Base-by-base conservation (phyloP, 2,888 invertebrate genomes). In the Saturnia pavonia region DNA sequence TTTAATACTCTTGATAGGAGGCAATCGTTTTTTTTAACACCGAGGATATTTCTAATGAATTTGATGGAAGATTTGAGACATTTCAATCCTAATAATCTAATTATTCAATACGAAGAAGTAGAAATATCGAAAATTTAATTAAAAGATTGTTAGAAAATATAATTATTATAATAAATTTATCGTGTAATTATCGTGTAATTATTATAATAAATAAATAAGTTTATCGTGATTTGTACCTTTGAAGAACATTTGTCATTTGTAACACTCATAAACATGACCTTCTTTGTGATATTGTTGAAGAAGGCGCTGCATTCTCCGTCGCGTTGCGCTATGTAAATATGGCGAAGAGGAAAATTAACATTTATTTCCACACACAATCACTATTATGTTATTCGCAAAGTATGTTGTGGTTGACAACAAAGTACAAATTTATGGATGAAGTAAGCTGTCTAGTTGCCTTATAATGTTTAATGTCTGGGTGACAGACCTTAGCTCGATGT, bases 241-340 rank as follows among this genome's bases (percentile, higher is more conserved):
- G 48, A 16, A 48, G 16, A 54, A n/a, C 9, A 54, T 54, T 54
- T 54, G 8, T 54, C 22, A 54, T 54, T 54, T 54, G n/a, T 54
- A 9, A 54, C 19, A 54, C n/a, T 54, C n/a, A 54, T 54, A 54
- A 54, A 54, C 22, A 11, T 22, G 54, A 54, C 54, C 54, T 54
- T 54, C 54, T n/a, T n/a, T n/a, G 11, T n/a, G 54, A 60, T 60
- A 60, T 60, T 60, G 27, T 60, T 60, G 25, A 60, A 27, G 57
- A 60, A 27, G 25, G 25, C 57, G 27, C 12, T 60, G 14, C 14
- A 51, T 1, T 19, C 6, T 1, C 6, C 19, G 48, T 27, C 27
- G 2, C 27, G 12, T 3, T 14, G 3, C 57, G 57, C 25, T 25
- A 25, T 60, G 57, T 60, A 27, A 60, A 60, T 27, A 60, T 27